phyloP scores from a whole-genome alignment of 1,140 invertebrate genomes.

The Prorops nasuta region DNA sequence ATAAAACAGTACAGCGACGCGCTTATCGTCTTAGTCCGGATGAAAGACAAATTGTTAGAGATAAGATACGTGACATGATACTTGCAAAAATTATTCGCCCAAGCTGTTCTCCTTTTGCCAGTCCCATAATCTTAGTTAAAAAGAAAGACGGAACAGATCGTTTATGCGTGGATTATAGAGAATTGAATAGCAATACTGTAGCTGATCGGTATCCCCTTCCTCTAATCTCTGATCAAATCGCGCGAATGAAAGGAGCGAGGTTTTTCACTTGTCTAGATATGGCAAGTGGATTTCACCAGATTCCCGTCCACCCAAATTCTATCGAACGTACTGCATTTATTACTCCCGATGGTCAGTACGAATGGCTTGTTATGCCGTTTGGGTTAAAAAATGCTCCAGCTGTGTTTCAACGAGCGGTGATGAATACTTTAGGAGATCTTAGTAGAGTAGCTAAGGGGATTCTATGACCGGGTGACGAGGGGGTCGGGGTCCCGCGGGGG shows the following conservation, averaged over 20 bases:
- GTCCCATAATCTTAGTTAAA: conserved; percentile 38
- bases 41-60: conserved; percentile 11
- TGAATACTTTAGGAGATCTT: too few species aligned
- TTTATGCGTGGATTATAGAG: conserved; percentile 47
- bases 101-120: conserved; percentile 35
- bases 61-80: conserved; percentile 10
- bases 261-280: conserved; percentile 15
- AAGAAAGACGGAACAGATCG: conserved; percentile 47
- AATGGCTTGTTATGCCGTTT: not conserved
- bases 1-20: conserved; percentile 8
- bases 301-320: conserved; percentile 2
- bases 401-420: not conserved
- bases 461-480: too few species aligned
- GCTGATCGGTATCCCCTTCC: conserved; percentile 51
- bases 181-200: conserved; percentile 35
- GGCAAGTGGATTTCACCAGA: conserved; percentile 6
- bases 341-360: not conserved
- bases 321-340: conserved; percentile 20
- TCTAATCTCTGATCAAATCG: conserved; percentile 47
- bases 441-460: too few species aligned
- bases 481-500: too few species aligned
- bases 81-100: conserved; percentile 19
- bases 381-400: not conserved
- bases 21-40: conserved; percentile 10
- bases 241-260: conserved; percentile 30